Evolutionary conservation across 2,113 vertebrate genomes (phyloP).

Genomic region (Heterochromis multidens): DNA sequence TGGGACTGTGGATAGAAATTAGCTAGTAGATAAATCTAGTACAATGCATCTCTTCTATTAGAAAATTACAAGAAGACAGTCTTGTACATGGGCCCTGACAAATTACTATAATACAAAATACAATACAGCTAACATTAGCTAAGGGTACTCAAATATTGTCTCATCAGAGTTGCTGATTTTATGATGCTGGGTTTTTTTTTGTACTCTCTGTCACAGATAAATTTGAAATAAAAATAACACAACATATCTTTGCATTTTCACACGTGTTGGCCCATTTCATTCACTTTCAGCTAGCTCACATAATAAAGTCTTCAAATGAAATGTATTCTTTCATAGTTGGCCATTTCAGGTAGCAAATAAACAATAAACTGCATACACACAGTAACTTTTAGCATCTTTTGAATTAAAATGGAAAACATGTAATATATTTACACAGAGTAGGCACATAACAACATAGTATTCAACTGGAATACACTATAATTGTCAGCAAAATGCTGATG

Average conservation of each 20-base stretch:
- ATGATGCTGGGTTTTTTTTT: not conserved
- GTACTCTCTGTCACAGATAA: not conserved
- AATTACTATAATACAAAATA: not conserved
- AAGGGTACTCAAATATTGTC: not conserved
- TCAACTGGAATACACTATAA: not conserved
- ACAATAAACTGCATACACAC: not conserved
- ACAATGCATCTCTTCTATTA: not conserved
- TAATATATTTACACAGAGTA: not conserved
- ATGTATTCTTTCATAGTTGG: not conserved
- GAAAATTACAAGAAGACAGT: not conserved
- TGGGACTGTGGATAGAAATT: not conserved
- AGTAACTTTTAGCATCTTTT: accelerated
- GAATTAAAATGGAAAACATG: not conserved
- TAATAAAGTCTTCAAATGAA: accelerated
- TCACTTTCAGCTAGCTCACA: not conserved
- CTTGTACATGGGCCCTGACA: not conserved
- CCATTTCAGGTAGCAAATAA: not conserved
- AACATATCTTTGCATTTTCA: not conserved
- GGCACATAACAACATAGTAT: not conserved
- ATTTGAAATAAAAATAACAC: not conserved
- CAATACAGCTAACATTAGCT: not conserved
- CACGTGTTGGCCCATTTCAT: not conserved
- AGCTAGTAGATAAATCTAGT: not conserved
- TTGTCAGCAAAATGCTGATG: not conserved
- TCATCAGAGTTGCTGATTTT: not conserved